Evolutionary conservation across 64 coral and sea anemone genomes (phyloP), one percentile per base, ranked within the genome.

Genomic region (Porites lutea): DNA sequence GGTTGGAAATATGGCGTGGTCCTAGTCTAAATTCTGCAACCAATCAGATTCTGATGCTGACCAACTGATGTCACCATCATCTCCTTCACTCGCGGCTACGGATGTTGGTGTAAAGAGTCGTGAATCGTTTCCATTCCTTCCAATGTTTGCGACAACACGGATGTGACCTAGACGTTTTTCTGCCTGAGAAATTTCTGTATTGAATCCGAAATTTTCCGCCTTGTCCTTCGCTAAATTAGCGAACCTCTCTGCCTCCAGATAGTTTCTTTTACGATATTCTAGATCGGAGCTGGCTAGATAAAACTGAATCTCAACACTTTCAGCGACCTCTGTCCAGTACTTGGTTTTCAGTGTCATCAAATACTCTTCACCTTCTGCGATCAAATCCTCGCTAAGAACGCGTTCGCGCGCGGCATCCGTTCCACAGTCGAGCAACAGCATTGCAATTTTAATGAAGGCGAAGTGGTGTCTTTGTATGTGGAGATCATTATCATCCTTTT

Each of bases 361-460:
- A 89, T 20, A 52, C 20, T 53, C 46, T n/a, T 89, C 21, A 9
- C 55, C 74, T 68, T 79, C 63, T 16, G 60, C 59, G 47, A 89
- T 79, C 67, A 51, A 52, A 13, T 44, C 61, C 19, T 79, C 12
- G 58, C 47, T 89, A 3, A 89, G 54, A 52, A 48, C 64, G 45
- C 87, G 74, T 89, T 66, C 43, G 13, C 87, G 87, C 8, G 75
- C 75, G 75, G 16, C 50, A 4, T 45, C 27, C 13, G 55, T 82
- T 16, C 87, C 59, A 75, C 87, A 79, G 67, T 88, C 86, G 4
- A 88, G 27, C 16, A 55, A 67, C 9, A 86, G 82, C 64, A 86
- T 54, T 2, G 74, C 74, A 19, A 89, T 78, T 76, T 78, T 78
- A 7, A 89, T 78, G 27, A 89, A 86, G 10, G 74, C 43, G 18